phyloP scores from a whole-genome alignment of 2,113 vertebrate genomes.

The Crotalus viridis region DNA sequence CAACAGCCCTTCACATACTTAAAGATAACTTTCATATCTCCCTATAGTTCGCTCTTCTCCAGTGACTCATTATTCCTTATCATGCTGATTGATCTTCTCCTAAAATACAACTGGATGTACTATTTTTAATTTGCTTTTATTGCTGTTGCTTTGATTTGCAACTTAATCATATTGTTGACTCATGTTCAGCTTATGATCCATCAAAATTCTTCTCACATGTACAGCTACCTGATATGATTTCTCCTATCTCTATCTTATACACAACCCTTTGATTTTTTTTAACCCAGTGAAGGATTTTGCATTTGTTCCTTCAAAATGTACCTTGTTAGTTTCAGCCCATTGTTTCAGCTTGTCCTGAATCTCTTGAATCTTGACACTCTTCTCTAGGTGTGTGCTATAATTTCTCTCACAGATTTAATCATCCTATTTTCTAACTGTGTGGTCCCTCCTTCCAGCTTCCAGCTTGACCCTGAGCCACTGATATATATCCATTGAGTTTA shows the following conservation, averaged over 20 bases:
- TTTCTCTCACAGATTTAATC: background rate
- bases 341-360: background rate
- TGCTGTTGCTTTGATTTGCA: background rate
- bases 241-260: background rate
- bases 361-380: background rate
- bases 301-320: background rate
- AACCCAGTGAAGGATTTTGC: background rate
- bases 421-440: background rate
- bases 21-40: background rate
- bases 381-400: background rate
- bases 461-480: background rate
- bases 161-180: background rate
- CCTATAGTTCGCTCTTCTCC: background rate
- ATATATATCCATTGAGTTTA: background rate
- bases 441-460: background rate
- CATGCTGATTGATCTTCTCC: background rate
- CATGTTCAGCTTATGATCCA: background rate
- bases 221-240: background rate
- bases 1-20: background rate
- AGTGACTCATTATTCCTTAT: background rate
- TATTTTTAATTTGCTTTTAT: background rate
- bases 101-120: background rate
- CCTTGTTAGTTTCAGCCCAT: background rate
- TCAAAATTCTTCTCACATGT: background rate
- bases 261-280: background rate